Evolutionary conservation across 1,140 invertebrate species (phyloP).

Genomic region (Neodiprion virginianus): DNA sequence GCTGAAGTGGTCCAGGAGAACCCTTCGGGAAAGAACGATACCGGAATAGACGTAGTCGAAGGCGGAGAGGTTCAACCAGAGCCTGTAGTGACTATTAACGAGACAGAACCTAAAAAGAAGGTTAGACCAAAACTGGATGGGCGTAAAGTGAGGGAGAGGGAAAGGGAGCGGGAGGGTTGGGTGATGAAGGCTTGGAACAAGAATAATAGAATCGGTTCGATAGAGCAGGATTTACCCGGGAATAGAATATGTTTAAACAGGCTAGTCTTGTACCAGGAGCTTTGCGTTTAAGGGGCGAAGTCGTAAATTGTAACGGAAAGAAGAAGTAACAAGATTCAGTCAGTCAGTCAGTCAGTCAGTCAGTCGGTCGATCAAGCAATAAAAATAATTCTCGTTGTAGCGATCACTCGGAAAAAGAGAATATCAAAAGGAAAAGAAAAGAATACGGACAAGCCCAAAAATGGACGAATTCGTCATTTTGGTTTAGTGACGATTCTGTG

Average conservation of each 20-base stretch:
- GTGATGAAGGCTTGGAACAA: constrained; percentile 32
- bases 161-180: constrained; percentile 32
- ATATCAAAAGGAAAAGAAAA: no score
- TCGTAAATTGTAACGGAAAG: no score
- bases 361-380: no score
- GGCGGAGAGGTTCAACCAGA: constrained; percentile 23
- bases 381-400: no score
- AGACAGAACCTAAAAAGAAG: constrained; percentile 45
- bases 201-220: constrained; percentile 28
- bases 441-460: no score
- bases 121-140: constrained; percentile 48
- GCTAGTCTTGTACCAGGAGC: constrained; percentile 43
- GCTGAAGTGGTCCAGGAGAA: constrained; percentile 18
- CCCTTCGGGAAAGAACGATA: constrained; percentile 18
- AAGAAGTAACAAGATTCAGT: no score
- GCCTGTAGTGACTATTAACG: constrained; percentile 32
- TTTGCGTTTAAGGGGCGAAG: constrained; percentile 38
- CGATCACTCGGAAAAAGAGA: no score
- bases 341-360: no score
- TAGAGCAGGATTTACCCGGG: constrained; percentile 25
- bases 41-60: constrained; percentile 18
- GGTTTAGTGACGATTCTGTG: no score
- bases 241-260: constrained; percentile 25
- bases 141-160: constrained; percentile 27
- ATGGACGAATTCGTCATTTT: no score